These are phyloP conservation scores for Hirudo medicinalis DNA, from an alignment of 1,140 invertebrate genomes.

Conservation along the genomic window DNA sequence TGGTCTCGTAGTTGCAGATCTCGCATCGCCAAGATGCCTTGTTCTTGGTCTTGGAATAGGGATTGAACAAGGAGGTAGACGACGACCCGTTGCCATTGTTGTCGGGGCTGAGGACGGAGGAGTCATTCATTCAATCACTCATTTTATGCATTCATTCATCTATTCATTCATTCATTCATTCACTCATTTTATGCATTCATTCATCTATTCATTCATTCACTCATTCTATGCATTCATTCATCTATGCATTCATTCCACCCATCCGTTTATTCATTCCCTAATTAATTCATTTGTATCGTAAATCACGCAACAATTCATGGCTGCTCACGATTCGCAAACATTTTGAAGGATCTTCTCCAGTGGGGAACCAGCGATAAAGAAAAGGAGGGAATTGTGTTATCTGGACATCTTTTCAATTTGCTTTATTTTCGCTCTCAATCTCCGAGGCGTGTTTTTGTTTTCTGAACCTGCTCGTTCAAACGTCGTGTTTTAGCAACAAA, in stretches of 20 bases:
- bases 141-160: no score
- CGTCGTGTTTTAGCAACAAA: no score
- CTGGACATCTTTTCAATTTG: no score
- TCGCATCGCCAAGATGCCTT: conserved; percentile 88
- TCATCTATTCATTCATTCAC: background rate
- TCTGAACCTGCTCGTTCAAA: no score
- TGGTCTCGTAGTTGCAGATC: conserved; percentile 95
- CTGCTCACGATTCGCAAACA: background rate
- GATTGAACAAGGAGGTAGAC: background rate
- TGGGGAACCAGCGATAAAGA: background rate
- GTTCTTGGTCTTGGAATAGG: conserved; percentile 40
- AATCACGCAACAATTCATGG: background rate
- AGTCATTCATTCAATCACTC: no score
- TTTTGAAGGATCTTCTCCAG: background rate
- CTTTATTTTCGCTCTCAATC: no score
- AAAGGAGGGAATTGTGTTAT: no score
- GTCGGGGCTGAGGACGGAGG: conserved; percentile 2
- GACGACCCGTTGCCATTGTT: background rate
- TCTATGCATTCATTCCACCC: no score
- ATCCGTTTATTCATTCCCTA: background rate
- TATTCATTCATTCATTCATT: background rate
- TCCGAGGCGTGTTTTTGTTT: no score
- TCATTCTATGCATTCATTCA: no score
- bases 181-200: no score
- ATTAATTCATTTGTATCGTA: conserved; percentile 10